Conservation (phyloP, 2,888 invertebrate species). For the Lissonota sp. region DNA sequence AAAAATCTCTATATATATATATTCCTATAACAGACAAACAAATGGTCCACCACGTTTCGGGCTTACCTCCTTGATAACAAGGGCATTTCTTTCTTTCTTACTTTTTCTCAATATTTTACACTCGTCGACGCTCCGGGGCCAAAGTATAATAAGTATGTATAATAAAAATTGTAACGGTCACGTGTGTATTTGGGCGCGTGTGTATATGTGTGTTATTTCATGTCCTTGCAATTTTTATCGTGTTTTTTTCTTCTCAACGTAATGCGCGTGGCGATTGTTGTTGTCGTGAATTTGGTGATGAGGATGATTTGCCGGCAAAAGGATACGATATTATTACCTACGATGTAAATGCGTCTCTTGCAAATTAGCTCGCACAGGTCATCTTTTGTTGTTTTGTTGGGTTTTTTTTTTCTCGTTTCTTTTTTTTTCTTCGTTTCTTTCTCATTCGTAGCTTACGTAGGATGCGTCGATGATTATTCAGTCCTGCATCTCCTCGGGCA, state of each 20-base stretch:
- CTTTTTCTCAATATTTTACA: conserved; percentile 75
- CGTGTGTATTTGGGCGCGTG: conserved; percentile 49
- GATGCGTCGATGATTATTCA: conserved; percentile 80
- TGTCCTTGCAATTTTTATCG: not conserved
- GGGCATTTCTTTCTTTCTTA: conserved; percentile 69
- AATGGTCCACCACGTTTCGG: conserved; percentile 80
- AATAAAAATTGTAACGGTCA: conserved; percentile 62
- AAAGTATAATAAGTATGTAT: conserved; percentile 54
- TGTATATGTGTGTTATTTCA: conserved; percentile 7
- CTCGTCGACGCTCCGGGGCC: conserved; percentile 69
- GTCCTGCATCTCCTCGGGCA: conserved; percentile 98
- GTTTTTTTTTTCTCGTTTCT: conserved; percentile 31
- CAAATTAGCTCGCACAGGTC: conserved; percentile 77
- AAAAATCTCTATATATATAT: conserved; percentile 19
- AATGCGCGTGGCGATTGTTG: conserved; percentile 63
- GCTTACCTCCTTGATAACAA: conserved; percentile 80
- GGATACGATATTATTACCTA: conserved; percentile 79
- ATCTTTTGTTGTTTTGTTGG: conserved; percentile 49
- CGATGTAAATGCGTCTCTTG: conserved; percentile 77
- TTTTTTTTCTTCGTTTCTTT: conserved; percentile 17
- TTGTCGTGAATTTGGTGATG: conserved; percentile 68
- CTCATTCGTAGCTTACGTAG: conserved; percentile 56
- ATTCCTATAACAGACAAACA: conserved; percentile 82
- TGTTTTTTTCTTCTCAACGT: conserved; percentile 64
- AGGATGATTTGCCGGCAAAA: conserved; percentile 75